Evolutionary conservation across 2,113 vertebrate genomes (phyloP), one percentile per base, ranked within the genome.

Genomic region (Illadopsis cleaveri): DNA sequence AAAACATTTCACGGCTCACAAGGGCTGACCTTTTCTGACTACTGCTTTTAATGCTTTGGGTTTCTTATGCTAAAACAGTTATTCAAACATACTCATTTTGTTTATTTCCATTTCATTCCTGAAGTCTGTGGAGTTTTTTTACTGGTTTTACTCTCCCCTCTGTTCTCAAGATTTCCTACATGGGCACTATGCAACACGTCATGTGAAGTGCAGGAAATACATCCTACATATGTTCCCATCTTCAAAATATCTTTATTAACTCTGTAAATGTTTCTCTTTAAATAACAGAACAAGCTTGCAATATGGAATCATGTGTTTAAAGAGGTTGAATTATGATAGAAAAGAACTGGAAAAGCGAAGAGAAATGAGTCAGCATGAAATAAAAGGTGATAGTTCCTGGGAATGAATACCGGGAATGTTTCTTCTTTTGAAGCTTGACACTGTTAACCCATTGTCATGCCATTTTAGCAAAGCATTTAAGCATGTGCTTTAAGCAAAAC

Each of bases 271-370:
- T 87, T 95, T 94, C 56, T 95, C 73, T 94, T 93, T 71, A 86
- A 97, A 91, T 95, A 84, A 96, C 96, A 99, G 99, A 98, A 99
- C 99, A 97, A 99, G 99, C 99, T 98, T 99, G 97, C 99, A 99
- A 65, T 99, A 99, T 81, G 99, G 99, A 76, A 99, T 99, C 97
- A 99, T 99, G 99, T 98, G 99, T 98, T 99, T 99, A 98, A 99
- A 99, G 98, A 99, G 99, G 97, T 98, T 99, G 95, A 99, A 99
- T 98, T 99, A 99, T 85, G 99, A 99, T 97, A 98, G 99, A 97
- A 99, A 99, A 97, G 99, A 99, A 85, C 98, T 99, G 97, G 99
- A 99, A 98, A 99, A 99, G 97, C 98, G 99, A 94, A 97, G 99
- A 95, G 99, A 99, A 98, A 98, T 98, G 89, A 99, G 99, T 95